Evolutionary conservation across 2,113 vertebrate species (phyloP), one percentile per base, ranked within the genome.

Genomic region (Pterophyllum scalare): DNA sequence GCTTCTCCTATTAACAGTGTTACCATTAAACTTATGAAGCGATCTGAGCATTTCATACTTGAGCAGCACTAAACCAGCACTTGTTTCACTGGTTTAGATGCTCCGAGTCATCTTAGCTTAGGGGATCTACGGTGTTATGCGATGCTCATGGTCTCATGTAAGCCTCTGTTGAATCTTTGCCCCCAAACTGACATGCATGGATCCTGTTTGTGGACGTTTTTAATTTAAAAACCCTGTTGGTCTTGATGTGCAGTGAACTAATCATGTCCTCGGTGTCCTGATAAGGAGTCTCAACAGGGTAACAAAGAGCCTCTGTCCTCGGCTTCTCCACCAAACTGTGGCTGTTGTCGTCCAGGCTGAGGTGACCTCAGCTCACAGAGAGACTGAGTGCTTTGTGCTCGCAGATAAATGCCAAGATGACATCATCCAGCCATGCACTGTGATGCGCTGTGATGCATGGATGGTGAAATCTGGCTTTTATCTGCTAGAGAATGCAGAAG

Each of bases 361-460:
- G 78, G 65, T 94, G 93, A 95, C 89, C 88, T 95, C 94, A 95
- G 90, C 74, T 1, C 19, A 15, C 59, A 74, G 60, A 91, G 85
- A 92, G 85, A 93, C 89, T 67, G 83, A 67, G 74, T 22, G 72
- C 91, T 91, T 92, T 93, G 92, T 93, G 88, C 84, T 64, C 6
- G 20, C 76, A 84, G 82, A 89, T 85, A 59, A 64, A n/a, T 81
- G 75, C 79, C 79, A 14, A 19, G 65, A 72, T 89, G 92, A 92
- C 77, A 11, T 92, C 92, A 88, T 74, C 82, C 77, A 75, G 62
- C 67, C 83, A 22, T 33, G 78, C 40, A 77, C 17, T 58, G 82
- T 60, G 85, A 81, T 24, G 85, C 35, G 38, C 17, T 58, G 84
- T 60, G 85, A 81, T 24, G 85, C 43, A 57, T 75, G 64, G 43